Conservation (phyloP, 2,797 vertebrate species). For the Rhinogobio ventralis region DNA sequence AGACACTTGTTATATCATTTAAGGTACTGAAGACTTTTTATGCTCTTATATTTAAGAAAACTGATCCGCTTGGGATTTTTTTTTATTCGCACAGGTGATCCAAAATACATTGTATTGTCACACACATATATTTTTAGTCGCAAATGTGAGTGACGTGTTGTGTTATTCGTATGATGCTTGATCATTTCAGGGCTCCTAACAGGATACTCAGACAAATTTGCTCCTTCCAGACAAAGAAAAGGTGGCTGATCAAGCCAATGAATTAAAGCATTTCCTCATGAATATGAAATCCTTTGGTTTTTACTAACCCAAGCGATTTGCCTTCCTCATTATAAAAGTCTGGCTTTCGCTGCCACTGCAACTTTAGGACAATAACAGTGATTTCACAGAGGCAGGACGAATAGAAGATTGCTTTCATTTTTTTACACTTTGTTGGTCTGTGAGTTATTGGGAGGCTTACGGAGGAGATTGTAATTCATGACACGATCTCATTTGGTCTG, state of each 20-base stretch:
- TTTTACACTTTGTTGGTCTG: neutral
- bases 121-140: too few species aligned
- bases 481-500: neutral
- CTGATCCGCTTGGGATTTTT: too few species aligned
- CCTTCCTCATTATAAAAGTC: conserved; percentile 2
- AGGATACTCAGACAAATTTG: neutral
- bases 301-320: neutral
- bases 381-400: neutral
- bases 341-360: neutral
- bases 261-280: neutral
- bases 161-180: neutral
- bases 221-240: conserved; percentile 8
- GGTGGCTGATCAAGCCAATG: neutral
- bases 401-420: neutral
- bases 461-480: conserved; percentile 5
- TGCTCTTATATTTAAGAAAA: too few species aligned
- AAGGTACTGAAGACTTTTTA: too few species aligned
- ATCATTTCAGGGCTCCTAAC: neutral
- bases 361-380: neutral
- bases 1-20: too few species aligned
- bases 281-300: neutral
- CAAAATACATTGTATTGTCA: too few species aligned
- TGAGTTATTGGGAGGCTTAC: conserved; percentile 15
- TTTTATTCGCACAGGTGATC: too few species aligned
- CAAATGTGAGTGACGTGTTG: too few species aligned